Base-by-base conservation (phyloP, 2,797 vertebrate species). In the Melanotaenia boesemani region DNA sequence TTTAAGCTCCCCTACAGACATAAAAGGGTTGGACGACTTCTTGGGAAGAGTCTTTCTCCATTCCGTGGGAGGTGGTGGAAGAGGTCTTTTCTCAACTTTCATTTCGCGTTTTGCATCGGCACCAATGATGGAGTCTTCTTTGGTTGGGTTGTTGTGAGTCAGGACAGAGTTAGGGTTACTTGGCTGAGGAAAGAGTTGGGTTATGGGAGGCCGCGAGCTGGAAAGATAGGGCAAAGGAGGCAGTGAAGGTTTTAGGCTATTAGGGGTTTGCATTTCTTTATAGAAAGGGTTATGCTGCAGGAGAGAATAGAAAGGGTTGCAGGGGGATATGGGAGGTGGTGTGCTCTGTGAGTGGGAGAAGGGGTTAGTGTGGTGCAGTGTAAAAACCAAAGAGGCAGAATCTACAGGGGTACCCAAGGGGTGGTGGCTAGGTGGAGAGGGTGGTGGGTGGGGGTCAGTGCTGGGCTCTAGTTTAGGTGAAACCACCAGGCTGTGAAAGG, bases 401-500 rank as follows among this genome's bases (percentile, higher is more conserved):
- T 86, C 83, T 74, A 93, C 80, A 84, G 88, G 86, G 87, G 81
- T 78, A 80, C 86, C 86, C n/a, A 36, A 1, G 72, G 82, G 80
- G 66, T 60, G 83, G 72, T 37, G 79, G 57, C 65, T 66, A 86
- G 81, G 85, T 87, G 88, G 92, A 89, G 90, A 36, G 79, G 90
- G 87, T 86, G 90, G 79, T 71, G 81, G 82, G 80, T 78, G 67
- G 59, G 87, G 76, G 63, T 92, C 94, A 91, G 94, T 94, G 94
- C 91, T 93, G 93, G 94, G 86, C 91, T 95, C 95, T 96, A 96
- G 94, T 93, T 94, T 94, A 95, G 94, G 94, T 94, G 95, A 96
- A 94, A 96, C 92, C 95, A 96, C 94, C 92, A 93, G 94, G 96
- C 97, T 98, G 96, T 96, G 95, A 96, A 97, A 96, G 95, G 93